Conservation (phyloP, 2,888 invertebrate genomes). For the Nemoura dubitans region DNA sequence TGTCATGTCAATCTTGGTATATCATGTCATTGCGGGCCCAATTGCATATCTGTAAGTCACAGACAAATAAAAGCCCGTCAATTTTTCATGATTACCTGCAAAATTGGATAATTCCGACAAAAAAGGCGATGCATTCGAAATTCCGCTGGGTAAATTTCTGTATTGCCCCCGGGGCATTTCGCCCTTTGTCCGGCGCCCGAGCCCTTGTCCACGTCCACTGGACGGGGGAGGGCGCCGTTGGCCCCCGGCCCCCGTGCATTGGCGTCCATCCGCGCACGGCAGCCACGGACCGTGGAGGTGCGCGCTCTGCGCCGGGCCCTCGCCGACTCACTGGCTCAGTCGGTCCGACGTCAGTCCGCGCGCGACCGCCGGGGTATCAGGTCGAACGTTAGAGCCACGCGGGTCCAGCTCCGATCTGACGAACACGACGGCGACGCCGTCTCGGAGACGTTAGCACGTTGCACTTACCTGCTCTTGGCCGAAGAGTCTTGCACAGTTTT, state of each 20-base stretch:
- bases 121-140: too few species aligned
- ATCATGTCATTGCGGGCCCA: too few species aligned
- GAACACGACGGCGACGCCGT: slow-evolving; percentile 25
- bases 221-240: slow-evolving; percentile 12
- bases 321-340: slow-evolving; percentile 9
- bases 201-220: neutral
- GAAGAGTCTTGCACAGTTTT: neutral
- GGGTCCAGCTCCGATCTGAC: neutral
- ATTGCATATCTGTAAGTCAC: too few species aligned
- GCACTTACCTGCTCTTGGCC: neutral
- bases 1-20: too few species aligned
- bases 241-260: slow-evolving; percentile 28
- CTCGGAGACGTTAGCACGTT: neutral
- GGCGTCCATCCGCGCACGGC: too few species aligned
- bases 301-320: slow-evolving; percentile 41
- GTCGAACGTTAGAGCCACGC: slow-evolving; percentile 27
- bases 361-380: slow-evolving; percentile 1
- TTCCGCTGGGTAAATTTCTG: too few species aligned
- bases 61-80: too few species aligned
- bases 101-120: too few species aligned
- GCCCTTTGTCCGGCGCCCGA: too few species aligned
- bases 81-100: too few species aligned
- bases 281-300: neutral
- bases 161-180: neutral
- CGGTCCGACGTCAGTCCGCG: neutral